Percentiles rank a stretch among this genome's conserved stretches.
Evolutionary conservation across 2,113 vertebrate species (phyloP).

Genomic region (Dryoscopus gambensis): DNA sequence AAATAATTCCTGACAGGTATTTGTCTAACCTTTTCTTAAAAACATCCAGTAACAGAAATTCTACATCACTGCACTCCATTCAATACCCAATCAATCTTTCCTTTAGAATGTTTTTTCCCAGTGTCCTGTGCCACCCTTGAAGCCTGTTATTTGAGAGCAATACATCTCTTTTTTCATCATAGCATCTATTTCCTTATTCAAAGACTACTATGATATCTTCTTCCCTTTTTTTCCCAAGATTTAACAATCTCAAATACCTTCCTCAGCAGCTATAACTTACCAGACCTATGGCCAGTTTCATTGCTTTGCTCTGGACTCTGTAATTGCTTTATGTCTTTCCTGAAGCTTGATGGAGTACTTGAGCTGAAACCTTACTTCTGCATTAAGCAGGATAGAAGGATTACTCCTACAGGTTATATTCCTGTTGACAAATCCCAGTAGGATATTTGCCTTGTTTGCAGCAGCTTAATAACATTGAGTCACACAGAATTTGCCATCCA

Average conservation of each 20-base stretch:
- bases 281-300: neutral
- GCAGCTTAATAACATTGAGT: conserved; percentile 46
- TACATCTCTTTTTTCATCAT: neutral
- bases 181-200: conserved; percentile 3
- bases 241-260: neutral
- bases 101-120: neutral
- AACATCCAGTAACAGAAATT: conserved; percentile 8
- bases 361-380: conserved; percentile 10
- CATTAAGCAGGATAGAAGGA: neutral
- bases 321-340: conserved; percentile 13
- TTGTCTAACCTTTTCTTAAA: conserved; percentile 42
- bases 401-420: conserved; percentile 50
- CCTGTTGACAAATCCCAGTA: conserved; percentile 35
- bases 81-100: neutral
- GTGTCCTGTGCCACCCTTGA: neutral
- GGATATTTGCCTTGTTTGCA: conserved; percentile 38
- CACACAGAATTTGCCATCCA: conserved; percentile 32
- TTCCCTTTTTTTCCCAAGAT: neutral
- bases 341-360: conserved; percentile 53
- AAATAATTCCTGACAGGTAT: conserved; percentile 29
- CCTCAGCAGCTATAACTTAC: neutral
- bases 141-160: neutral
- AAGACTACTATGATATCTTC: neutral
- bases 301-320: neutral
- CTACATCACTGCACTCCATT: neutral